Conservation (phyloP, 1,140 invertebrate species). For the Trichomalopsis sarcophagae region DNA sequence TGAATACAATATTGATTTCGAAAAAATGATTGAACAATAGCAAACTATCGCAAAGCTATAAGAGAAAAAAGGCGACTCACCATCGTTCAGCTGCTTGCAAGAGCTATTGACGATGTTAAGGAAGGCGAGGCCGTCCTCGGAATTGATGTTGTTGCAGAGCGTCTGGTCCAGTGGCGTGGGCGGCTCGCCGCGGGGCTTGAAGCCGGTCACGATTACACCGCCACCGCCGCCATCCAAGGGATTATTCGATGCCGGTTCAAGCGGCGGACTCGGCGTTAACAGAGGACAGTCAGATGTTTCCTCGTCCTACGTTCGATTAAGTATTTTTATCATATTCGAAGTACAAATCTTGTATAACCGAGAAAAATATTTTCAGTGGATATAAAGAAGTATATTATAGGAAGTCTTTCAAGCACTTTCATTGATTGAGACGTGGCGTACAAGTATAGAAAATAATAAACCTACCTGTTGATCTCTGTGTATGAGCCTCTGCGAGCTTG, state of each 20-base stretch:
- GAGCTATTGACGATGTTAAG: constrained; percentile 72
- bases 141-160: constrained; percentile 66
- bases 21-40: not conserved
- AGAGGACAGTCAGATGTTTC: constrained; percentile 74
- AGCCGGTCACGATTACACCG: constrained; percentile 52
- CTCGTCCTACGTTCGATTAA: constrained; percentile 64
- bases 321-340: not conserved
- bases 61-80: constrained; percentile 54
- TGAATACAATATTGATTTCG: not conserved
- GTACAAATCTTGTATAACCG: not conserved
- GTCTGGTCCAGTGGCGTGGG: constrained; percentile 44
- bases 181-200: constrained; percentile 44
- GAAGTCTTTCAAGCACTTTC: not conserved
- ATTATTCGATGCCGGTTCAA: constrained; percentile 38
- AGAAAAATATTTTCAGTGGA: not conserved
- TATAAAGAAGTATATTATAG: not conserved
- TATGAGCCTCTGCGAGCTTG: constrained; percentile 62
- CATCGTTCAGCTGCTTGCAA: constrained; percentile 68
- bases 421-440: not conserved
- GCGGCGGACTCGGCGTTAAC: constrained; percentile 70
- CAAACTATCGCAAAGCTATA: not conserved
- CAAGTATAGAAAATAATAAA: not conserved
- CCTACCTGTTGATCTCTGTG: constrained; percentile 44
- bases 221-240: constrained; percentile 49
- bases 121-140: constrained; percentile 69